Conservation (phyloP, 2,113 vertebrate genomes). For the Myotis yumanensis region DNA sequence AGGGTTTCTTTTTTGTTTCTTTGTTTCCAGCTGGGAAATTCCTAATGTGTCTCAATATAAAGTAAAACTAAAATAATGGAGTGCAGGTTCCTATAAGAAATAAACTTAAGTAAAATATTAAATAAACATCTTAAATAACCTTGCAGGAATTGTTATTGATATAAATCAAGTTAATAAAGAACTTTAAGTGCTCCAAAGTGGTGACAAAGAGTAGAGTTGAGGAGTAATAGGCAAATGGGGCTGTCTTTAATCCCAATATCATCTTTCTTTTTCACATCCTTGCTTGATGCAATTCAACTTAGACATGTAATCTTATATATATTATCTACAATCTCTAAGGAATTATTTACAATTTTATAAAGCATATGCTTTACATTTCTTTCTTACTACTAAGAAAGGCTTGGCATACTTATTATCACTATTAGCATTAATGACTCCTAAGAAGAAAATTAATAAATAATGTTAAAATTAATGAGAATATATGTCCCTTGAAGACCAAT, state of each 20-base stretch:
- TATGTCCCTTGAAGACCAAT: not conserved
- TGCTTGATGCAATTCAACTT: not conserved
- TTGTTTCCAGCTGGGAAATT: not conserved
- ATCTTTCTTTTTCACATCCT: not conserved
- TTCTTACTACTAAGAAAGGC: not conserved
- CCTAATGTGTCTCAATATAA: not conserved
- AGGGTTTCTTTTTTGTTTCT: not conserved
- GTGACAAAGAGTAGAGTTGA: not conserved
- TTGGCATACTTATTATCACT: not conserved
- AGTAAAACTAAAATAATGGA: not conserved
- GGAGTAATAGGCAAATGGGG: not conserved
- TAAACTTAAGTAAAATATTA: not conserved
- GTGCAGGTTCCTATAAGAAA: not conserved
- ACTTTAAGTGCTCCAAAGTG: not conserved
- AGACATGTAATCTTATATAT: not conserved
- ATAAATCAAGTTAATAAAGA: not conserved
- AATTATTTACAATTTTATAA: not conserved
- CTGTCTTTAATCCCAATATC: not conserved
- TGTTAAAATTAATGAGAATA: not conserved
- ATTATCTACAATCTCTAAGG: not conserved
- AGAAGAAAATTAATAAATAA: not conserved
- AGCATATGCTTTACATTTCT: not conserved
- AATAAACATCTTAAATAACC: not conserved
- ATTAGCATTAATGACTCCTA: not conserved
- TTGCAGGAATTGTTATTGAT: not conserved